phyloP scores from a whole-genome alignment of 2,113 vertebrate species.

The Leucosticte australis region DNA sequence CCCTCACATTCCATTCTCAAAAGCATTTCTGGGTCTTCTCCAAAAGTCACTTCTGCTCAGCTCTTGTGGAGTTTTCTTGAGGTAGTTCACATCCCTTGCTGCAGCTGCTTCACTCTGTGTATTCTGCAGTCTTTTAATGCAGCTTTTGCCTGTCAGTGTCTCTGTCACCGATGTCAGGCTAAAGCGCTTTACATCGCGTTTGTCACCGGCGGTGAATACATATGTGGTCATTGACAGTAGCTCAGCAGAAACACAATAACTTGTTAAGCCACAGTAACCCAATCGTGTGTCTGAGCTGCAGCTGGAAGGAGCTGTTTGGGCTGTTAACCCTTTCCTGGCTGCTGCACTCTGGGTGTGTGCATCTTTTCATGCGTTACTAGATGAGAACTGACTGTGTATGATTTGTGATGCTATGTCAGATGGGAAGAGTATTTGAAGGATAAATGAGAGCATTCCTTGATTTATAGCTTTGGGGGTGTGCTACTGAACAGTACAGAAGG shows the following conservation, averaged over 20 bases:
- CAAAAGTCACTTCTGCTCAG: conserved; percentile 6
- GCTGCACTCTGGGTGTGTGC: neutral
- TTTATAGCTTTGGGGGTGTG: neutral
- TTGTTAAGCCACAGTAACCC: conserved; percentile 64
- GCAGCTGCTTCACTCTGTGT: neutral
- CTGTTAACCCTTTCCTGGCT: conserved; percentile 10
- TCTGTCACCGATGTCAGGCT: conserved; percentile 42
- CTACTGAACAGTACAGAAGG: neutral
- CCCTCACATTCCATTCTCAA: neutral
- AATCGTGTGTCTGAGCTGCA: conserved; percentile 41
- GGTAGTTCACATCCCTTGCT: neutral
- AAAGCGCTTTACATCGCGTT: conserved; percentile 46
- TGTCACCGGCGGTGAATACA: conserved; percentile 28
- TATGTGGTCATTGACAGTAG: conserved; percentile 66
- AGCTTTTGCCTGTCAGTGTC: conserved; percentile 48
- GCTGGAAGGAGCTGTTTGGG: conserved; percentile 39
- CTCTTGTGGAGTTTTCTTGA: neutral
- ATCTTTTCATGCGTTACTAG: neutral
- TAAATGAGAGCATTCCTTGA: neutral
- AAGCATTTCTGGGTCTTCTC: conserved; percentile 15
- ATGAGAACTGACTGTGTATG: neutral
- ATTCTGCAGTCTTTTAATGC: conserved; percentile 8
- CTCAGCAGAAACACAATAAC: conserved; percentile 63
- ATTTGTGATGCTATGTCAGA: neutral
- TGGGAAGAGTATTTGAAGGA: neutral